Conservation (phyloP, 1,140 invertebrate genomes). For the Zaprionus davidi region DNA sequence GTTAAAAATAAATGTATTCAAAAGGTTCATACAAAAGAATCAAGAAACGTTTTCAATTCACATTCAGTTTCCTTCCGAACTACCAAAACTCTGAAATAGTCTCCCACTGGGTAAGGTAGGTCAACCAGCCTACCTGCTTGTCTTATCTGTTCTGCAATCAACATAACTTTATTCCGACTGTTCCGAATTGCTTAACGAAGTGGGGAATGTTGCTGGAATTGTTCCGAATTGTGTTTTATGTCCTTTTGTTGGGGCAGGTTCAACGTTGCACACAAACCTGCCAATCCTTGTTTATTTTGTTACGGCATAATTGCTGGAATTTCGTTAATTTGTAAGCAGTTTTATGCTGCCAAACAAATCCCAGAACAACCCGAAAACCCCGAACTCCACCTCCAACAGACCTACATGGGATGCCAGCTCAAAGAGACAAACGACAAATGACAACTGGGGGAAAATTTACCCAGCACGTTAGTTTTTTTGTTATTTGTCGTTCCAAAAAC, state of each 20-base stretch:
- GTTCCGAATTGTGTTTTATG: slow-evolving; percentile 3
- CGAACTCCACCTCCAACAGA: not conserved
- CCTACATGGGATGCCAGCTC: slow-evolving; percentile 1
- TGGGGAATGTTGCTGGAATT: slow-evolving; percentile 48
- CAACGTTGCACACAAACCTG: slow-evolving; percentile 3
- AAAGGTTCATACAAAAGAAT: not conserved
- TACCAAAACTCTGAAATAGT: slow-evolving; percentile 10
- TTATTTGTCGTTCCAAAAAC: slow-evolving; percentile 26
- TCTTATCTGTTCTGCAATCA: slow-evolving; percentile 36
- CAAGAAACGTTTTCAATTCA: not conserved
- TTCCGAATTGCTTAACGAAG: slow-evolving; percentile 53
- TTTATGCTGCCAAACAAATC: slow-evolving; percentile 64
- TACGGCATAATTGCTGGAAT: slow-evolving; percentile 76
- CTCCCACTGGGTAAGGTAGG: slow-evolving; percentile 25
- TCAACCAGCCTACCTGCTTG: slow-evolving; percentile 7
- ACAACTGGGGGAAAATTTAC: slow-evolving; percentile 21
- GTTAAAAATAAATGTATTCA: not conserved
- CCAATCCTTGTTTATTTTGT: slow-evolving; percentile 45
- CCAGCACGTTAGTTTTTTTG: slow-evolving; percentile 11
- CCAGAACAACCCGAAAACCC: slow-evolving; percentile 32
- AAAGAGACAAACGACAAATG: slow-evolving; percentile 32
- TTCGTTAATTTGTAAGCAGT: slow-evolving; percentile 75
- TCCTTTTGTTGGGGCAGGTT: slow-evolving; percentile 63
- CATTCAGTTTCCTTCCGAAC: not conserved
- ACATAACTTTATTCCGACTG: slow-evolving; percentile 52